A percentile compares a stretch with the other conserved stretches of the same genome.
phyloP scores from a whole-genome alignment of 1,140 invertebrate genomes.

The Drosophila rufa region DNA sequence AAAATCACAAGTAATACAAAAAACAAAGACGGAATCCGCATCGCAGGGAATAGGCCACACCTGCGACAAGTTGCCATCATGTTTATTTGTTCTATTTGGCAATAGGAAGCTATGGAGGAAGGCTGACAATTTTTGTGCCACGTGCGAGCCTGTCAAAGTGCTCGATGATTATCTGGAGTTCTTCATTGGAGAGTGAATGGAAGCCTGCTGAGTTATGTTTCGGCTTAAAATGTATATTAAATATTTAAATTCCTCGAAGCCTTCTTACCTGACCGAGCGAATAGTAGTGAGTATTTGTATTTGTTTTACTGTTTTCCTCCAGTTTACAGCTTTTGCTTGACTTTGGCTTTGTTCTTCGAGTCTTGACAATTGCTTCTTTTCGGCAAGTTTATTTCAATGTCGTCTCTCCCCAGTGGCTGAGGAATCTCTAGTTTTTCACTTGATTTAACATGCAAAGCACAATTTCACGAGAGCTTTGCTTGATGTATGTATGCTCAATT shows the following conservation, averaged over 20 bases:
- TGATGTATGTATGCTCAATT: constrained; percentile 1
- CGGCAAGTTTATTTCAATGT: constrained; percentile 11
- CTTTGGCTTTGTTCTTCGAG: neutral
- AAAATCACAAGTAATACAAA: constrained; percentile 45
- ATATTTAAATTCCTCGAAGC: neutral
- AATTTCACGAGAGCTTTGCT: constrained; percentile 14
- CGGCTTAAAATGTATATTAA: neutral
- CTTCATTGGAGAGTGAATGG: constrained; percentile 6
- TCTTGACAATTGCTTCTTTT: constrained; percentile 1
- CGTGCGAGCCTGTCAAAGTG: constrained; percentile 6
- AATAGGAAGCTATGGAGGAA: neutral
- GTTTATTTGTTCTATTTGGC: constrained; percentile 28
- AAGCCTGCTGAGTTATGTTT: neutral
- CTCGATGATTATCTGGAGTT: constrained; percentile 19
- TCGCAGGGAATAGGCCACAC: constrained; percentile 36
- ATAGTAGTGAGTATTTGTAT: neutral
- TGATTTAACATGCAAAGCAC: constrained; percentile 14
- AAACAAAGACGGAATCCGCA: constrained; percentile 25
- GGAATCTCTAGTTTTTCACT: constrained; percentile 4
- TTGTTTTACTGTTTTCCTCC: constrained; percentile 2
- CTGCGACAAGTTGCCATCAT: constrained; percentile 40
- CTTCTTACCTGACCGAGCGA: constrained; percentile 4
- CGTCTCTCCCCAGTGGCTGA: neutral
- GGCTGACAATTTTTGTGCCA: constrained; percentile 7
- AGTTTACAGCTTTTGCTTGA: constrained; percentile 11